phyloP scores from a whole-genome alignment of 2,888 invertebrate genomes.

The Hirtodrosophila trivittata region DNA sequence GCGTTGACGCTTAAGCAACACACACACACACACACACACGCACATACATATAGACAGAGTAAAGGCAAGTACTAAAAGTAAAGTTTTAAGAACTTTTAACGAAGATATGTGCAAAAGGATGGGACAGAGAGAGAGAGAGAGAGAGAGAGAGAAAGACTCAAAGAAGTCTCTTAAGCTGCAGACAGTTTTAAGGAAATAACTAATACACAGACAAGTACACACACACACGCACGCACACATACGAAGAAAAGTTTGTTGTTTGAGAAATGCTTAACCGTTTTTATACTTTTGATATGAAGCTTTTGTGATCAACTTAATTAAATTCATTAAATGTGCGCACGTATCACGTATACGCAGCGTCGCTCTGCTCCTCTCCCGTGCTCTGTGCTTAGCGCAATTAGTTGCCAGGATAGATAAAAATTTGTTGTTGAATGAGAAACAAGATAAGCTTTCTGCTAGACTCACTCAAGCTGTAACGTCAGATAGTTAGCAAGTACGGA shows the following conservation, averaged over 20 bases:
- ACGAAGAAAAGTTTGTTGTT: slow-evolving; percentile 46
- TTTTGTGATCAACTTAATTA: slow-evolving; percentile 74
- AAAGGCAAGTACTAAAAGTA: slow-evolving; percentile 36
- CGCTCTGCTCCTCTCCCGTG: no score
- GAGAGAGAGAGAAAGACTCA: slow-evolving; percentile 15
- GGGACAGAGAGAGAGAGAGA: neutral
- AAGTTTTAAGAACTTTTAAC: slow-evolving; percentile 73
- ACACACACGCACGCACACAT: neutral
- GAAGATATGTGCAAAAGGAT: slow-evolving; percentile 55
- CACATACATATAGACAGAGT: slow-evolving; percentile 21
- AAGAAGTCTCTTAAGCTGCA: slow-evolving; percentile 30
- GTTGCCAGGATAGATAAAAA: slow-evolving; percentile 48
- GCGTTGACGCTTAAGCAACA: slow-evolving; percentile 19
- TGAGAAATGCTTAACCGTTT: slow-evolving; percentile 61
- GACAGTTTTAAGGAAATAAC: slow-evolving; percentile 37
- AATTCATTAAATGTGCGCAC: slow-evolving; percentile 64
- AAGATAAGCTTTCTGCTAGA: slow-evolving; percentile 30
- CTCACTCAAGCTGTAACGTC: slow-evolving; percentile 14
- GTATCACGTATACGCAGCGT: slow-evolving; percentile 55
- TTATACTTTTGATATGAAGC: slow-evolving; percentile 55
- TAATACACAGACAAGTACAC: slow-evolving; percentile 16
- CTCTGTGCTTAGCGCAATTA: slow-evolving; percentile 49
- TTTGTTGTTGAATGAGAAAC: slow-evolving; percentile 7
- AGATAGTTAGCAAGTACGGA: slow-evolving; percentile 23
- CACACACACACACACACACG: slow-evolving; percentile 1